phyloP scores from a whole-genome alignment of 2,797 vertebrate genomes.

The Fistularia commersonii region DNA sequence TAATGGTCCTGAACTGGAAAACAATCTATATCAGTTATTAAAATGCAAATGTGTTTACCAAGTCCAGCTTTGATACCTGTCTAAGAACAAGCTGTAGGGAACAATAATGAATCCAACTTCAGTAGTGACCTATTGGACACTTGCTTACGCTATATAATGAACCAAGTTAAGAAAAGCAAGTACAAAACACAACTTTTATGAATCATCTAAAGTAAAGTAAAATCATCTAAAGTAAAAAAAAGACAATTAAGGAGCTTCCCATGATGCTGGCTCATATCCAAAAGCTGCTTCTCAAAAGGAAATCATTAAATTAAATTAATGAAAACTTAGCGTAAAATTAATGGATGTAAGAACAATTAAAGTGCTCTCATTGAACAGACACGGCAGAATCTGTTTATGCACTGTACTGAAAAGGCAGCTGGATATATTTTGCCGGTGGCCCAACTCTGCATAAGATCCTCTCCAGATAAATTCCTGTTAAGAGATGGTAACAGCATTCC shows the following conservation, averaged over 20 bases:
- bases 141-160: slow-evolving; percentile 56
- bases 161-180: slow-evolving; percentile 59
- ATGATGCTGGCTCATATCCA: slow-evolving; percentile 42
- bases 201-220: slow-evolving; percentile 37
- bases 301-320: slow-evolving; percentile 49
- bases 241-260: slow-evolving; percentile 38
- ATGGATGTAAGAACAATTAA: neutral
- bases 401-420: slow-evolving; percentile 19
- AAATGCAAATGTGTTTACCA: slow-evolving; percentile 73
- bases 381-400: too few species aligned
- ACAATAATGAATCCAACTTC: slow-evolving; percentile 68
- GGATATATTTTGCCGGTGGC: slow-evolving; percentile 11
- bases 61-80: slow-evolving; percentile 60
- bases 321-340: slow-evolving; percentile 25
- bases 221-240: slow-evolving; percentile 10
- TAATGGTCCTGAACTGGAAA: slow-evolving; percentile 47
- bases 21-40: slow-evolving; percentile 73
- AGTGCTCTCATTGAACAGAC: too few species aligned
- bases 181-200: slow-evolving; percentile 55
- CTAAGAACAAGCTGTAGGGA: slow-evolving; percentile 67
- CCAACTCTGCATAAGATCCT: too few species aligned
- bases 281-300: slow-evolving; percentile 47
- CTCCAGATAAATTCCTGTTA: neutral
- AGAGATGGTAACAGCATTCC: too few species aligned
- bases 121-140: slow-evolving; percentile 56